These are phyloP conservation scores for Palythoa heliodiscus DNA, from an alignment of 92 coral and sea anemone genomes.

Conservation along the genomic window DNA sequence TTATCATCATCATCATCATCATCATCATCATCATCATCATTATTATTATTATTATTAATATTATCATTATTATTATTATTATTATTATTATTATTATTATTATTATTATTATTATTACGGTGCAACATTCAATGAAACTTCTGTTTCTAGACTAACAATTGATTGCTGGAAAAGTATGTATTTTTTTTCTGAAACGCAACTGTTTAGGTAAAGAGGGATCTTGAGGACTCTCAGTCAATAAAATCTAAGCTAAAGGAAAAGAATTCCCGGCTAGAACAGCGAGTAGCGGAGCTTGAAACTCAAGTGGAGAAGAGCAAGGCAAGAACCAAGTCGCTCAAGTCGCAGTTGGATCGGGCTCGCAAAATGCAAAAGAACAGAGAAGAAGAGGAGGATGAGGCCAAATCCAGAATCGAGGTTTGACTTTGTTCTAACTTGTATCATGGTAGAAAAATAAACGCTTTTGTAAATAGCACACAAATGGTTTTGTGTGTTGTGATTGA, in stretches of 20 bases:
- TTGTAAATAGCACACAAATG: too few species aligned
- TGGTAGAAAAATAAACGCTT: not conserved
- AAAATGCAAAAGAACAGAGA: slow-evolving; percentile 67
- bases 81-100: too few species aligned
- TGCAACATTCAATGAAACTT: not conserved
- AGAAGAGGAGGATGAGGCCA: slow-evolving; percentile 69
- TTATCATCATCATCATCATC: too few species aligned
- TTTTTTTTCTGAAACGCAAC: not conserved
- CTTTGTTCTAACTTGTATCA: not conserved
- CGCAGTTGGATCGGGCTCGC: slow-evolving; percentile 68
- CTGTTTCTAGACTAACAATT: not conserved
- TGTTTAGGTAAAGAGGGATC: slow-evolving; percentile 74
- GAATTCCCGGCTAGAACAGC: slow-evolving; percentile 70
- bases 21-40: too few species aligned
- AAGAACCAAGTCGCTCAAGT: slow-evolving; percentile 64
- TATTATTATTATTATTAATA: too few species aligned
- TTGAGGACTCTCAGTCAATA: slow-evolving; percentile 70
- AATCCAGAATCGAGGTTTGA: slow-evolving; percentile 71
- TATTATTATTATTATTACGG: too few species aligned
- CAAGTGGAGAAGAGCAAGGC: slow-evolving; percentile 60
- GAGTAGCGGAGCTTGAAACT: slow-evolving; percentile 62
- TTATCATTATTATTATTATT: too few species aligned
- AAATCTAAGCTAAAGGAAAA: slow-evolving; percentile 68
- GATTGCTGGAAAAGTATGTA: not conserved
- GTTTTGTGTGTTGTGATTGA: not conserved